Base-by-base conservation (phyloP, 2,797 vertebrate genomes). In the Miichthys miiuy region DNA sequence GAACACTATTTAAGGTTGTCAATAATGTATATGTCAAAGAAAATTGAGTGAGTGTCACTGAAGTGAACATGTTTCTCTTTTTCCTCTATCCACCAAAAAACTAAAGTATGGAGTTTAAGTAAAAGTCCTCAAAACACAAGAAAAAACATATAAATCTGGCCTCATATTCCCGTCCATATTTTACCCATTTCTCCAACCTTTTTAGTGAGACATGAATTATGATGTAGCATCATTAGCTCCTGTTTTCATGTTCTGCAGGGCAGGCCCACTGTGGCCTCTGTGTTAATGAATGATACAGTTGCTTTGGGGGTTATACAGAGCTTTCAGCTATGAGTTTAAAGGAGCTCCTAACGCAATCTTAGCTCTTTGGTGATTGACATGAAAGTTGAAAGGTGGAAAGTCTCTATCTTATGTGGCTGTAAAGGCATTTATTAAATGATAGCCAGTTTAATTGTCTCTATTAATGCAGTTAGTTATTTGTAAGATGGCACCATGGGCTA, bases 361-460 rank as follows among this genome's bases (percentile, higher is more conserved):
- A 84, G 60, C 77, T 84, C 9, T 79, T 89, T 72, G 75, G 79
- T 67, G 68, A 88, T 75, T 72, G 84, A 74, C 54, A 42, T 87
- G 88, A 88, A 42, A 5, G n/a, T n/a, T n/a, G n/a, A n/a, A n/a
- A n/a, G n/a, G n/a, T n/a, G n/a, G n/a, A 57, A 41, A 57, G n/a
- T 74, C 13, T 4, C 8, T 2, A 9, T 88, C 78, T 74, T 75
- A 68, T 89, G 77, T 82, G 84, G 86, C 81, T 34, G 14, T 7
- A 9, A 30, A 52, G 11, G 34, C 18, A 52, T 21, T 44, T 20
- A 89, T 92, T 89, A 88, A 88, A 87, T 82, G 84, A 86, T 87
- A 89, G 80, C 78, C 84, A 75, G 72, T 92, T 89, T 91, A 91
- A 92, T 90, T 91, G 90, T 83, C 86, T 90, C 86, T 79, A 79